A percentile compares a stretch with the other conserved stretches of the same genome.
Conservation (phyloP, 2,113 vertebrate species). For the Alligator sinensis region DNA sequence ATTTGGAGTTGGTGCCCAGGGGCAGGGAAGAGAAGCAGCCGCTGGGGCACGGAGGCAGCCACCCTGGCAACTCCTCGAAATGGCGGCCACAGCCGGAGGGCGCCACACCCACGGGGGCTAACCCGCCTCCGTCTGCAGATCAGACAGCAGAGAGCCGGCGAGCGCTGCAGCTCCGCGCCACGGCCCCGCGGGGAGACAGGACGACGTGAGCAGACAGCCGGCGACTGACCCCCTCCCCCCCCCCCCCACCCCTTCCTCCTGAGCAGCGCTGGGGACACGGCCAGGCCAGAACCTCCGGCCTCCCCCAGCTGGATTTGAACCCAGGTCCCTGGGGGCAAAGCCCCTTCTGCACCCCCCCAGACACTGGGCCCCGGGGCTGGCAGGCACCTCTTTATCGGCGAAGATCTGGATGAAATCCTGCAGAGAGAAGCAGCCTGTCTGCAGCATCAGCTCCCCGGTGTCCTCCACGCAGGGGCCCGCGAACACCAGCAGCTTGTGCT, state of each 20-base stretch:
- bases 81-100: no score
- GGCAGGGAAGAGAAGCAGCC: no score
- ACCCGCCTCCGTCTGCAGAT: neutral
- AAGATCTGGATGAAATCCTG: conserved; percentile 89
- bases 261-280: neutral
- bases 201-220: neutral
- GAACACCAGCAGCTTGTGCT: conserved; percentile 91
- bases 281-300: neutral
- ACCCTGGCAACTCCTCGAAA: no score
- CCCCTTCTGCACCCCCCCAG: no score
- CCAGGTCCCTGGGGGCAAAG: neutral
- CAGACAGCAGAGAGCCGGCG: neutral
- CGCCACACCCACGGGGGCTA: no score
- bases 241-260: no score
- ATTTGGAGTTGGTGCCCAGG: accelerated
- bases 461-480: conserved; percentile 89
- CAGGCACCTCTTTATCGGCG: conserved; percentile 86
- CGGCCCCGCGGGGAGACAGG: neutral
- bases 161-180: neutral
- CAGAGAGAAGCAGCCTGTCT: conserved; percentile 87
- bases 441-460: conserved; percentile 89
- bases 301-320: neutral
- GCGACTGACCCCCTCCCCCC: accelerated
- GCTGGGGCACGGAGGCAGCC: neutral
- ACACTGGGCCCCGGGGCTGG: neutral